Base-by-base conservation (phyloP, 2,888 invertebrate species). In the Hoplodrina ambigua region DNA sequence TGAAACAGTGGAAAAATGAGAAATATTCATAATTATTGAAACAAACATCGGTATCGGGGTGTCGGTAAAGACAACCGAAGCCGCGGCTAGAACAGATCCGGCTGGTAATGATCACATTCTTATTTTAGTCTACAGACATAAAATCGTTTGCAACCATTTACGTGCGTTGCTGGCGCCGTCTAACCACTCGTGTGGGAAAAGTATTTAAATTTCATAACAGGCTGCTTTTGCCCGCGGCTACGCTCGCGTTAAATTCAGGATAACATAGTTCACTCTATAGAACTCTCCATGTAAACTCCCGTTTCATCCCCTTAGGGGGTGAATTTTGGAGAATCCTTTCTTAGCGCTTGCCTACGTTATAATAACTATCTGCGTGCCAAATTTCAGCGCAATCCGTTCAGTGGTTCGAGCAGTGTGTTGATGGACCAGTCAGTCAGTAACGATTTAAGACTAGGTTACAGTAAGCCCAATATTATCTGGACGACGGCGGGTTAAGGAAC, bases 61-160 rank as follows among this genome's bases (percentile, higher is more conserved):
- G 53, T 60, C 17, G 58, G 59, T 67, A 61, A 58, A 67, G 80
- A 82, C 72, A 75, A 69, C 57, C 55, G 66, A 65, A 58, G 64
- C 60, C 72, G 56, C 67, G 54, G 69, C 67, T 79, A 46, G 68
- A 78, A 63, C 59, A 72, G 81, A 83, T 85, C 84, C 84, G 81
- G 85, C 75, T 85, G 79, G 74, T 77, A 80, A 70, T 81, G 82
- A 83, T 80, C 67, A 66, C 69, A 76, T 78, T 85, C 78, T 84
- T 84, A 84, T 85, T 84, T 85, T 85, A 84, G 85, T 69, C 73
- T 75, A 58, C 75, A 81, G 72, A 78, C 75, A 73, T 69, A 82
- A 66, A 67, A 81, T 61, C 71, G 78, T 72, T 82, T 76, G 72
- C 67, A 80, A 69, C 72, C 75, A 85, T 81, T 75, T 85, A 68